Evolutionary conservation across 2,888 invertebrate species (phyloP).

Genomic region (Apoda limacodes): DNA sequence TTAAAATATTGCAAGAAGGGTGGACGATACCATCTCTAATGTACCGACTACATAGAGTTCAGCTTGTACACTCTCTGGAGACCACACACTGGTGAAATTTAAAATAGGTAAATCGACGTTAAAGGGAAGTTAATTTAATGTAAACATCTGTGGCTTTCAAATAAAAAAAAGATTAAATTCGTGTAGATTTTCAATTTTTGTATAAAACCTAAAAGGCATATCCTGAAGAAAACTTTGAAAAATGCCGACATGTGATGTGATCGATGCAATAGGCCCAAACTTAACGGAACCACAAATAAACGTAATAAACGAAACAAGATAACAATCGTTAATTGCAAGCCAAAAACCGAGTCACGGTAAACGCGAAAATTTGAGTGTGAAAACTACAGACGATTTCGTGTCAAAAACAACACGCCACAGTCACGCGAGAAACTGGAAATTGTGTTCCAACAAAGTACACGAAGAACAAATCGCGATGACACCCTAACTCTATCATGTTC

Average conservation of each 20-base stretch:
- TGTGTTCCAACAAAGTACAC: conserved; percentile 25
- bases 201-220: too few species aligned
- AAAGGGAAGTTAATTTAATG: not conserved
- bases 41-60: conserved; percentile 16
- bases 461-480: too few species aligned
- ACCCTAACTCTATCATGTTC: too few species aligned
- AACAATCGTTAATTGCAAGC: conserved; percentile 57
- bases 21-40: conserved; percentile 28
- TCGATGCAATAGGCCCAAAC: too few species aligned
- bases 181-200: too few species aligned
- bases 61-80: not conserved
- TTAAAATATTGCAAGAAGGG: conserved; percentile 60
- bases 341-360: conserved; percentile 44
- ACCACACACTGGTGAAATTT: not conserved
- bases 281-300: too few species aligned
- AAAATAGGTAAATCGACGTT: too few species aligned
- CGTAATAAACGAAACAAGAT: conserved; percentile 27
- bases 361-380: conserved; percentile 59
- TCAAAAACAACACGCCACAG: conserved; percentile 37
- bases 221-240: too few species aligned
- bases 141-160: not conserved
- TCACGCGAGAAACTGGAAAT: conserved; percentile 38
- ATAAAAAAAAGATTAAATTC: too few species aligned
- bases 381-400: conserved; percentile 52
- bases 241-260: too few species aligned